phyloP scores from a whole-genome alignment of 2,888 invertebrate genomes.

The Oscheius sp. region DNA sequence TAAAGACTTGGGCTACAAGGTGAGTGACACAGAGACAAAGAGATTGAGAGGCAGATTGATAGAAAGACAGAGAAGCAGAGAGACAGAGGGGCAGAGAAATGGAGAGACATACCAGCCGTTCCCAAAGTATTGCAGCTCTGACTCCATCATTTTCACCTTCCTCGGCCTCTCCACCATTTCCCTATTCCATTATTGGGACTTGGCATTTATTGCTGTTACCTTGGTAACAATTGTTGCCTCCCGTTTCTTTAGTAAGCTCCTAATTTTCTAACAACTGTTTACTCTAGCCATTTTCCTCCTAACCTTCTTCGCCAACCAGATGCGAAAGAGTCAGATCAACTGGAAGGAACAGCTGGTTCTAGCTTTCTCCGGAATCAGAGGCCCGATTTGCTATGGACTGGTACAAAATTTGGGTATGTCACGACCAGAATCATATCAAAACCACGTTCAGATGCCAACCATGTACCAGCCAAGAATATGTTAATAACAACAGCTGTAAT shows the following conservation, averaged over 20 bases:
- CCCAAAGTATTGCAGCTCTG: constrained; percentile 79
- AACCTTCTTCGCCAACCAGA: constrained; percentile 89
- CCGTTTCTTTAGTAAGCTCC: constrained; percentile 85
- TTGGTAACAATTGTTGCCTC: constrained; percentile 91
- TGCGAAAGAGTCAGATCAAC: constrained; percentile 88
- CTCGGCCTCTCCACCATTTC: constrained; percentile 93
- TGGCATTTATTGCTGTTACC: constrained; percentile 90
- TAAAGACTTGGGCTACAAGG: constrained; percentile 91
- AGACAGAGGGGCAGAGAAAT: too few species aligned
- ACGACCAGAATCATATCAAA: too few species aligned
- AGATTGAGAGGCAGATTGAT: too few species aligned
- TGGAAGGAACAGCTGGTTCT: constrained; percentile 82
- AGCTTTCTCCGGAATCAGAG: constrained; percentile 94
- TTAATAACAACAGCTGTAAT: neutral
- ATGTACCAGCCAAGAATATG: neutral
- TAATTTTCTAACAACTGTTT: neutral
- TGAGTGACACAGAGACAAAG: too few species aligned
- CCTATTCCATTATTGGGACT: constrained; percentile 93
- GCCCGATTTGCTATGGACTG: constrained; percentile 93
- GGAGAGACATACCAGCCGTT: too few species aligned
- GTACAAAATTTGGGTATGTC: constrained; percentile 42
- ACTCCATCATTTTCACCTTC: constrained; percentile 99
- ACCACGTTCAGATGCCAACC: neutral
- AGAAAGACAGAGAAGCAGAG: too few species aligned
- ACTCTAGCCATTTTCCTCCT: constrained; percentile 79